Evolutionary conservation across 1,140 invertebrate species (phyloP), one percentile per base, ranked within the genome.

Genomic region (Gerris buenoi): DNA sequence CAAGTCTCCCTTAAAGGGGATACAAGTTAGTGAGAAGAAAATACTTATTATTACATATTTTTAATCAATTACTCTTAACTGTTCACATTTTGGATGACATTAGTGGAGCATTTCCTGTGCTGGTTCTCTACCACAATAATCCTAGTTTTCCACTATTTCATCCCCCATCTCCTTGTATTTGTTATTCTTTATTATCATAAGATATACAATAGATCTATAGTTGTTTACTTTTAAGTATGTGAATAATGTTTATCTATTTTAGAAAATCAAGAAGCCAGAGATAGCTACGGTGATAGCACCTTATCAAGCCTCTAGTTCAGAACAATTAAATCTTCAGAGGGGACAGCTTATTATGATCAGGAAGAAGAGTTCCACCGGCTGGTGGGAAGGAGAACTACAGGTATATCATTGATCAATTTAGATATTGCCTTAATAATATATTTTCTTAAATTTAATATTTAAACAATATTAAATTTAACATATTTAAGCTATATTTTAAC

Each of bases 301-400:
- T 1, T 95, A 95, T 75, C 85, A 89, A 76, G 89, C 90, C 1
- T 91, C 88, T 2, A 95, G 93, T 74, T 76, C 85, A 0, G 95
- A 97, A 74, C 95, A 98, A 76, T 78, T 99, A 15, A 88, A 87
- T 65, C 78, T 99, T 10, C 85, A 88, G 72, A 85, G 91, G 69
- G 96, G 95, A n/a, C 95, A 98, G 73, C 79, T 98, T 61, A 89
- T 99, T 62, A 90, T 95, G 81, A 91, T 99, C 18, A 83, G 94
- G 15, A 97, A 97, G 78, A 99, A 98, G 76, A 93, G 91, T 10
- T 86, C 92, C 65, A 91, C 91, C 70, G 95, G 95, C 25, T 98
- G 96, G 96, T 99, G 97, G 97, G 96, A 99, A 83, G 97, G 97
- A 61, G 97, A 99, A 79, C 79, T 98, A 26, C 94, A 97, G 80